Conservation (phyloP, 2,113 vertebrate species). For the Bufo gargarizans region DNA sequence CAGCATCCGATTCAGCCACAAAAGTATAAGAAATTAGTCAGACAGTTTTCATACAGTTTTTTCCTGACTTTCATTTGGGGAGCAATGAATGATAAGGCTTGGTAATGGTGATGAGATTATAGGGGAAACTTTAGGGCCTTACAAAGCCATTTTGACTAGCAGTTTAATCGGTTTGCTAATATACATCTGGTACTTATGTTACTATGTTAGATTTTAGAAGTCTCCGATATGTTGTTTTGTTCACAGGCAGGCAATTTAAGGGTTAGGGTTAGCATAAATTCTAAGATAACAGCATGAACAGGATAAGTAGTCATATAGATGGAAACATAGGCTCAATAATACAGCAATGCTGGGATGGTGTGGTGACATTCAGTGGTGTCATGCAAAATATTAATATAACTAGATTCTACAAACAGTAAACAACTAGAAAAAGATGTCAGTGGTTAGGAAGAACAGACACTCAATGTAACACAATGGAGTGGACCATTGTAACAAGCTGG, state of each 20-base stretch:
- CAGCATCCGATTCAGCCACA: slow-evolving; percentile 35
- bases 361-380: neutral
- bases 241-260: neutral
- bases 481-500: neutral
- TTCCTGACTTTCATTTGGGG: slow-evolving; percentile 45
- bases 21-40: slow-evolving; percentile 47
- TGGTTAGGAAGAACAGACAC: neutral
- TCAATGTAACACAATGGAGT: neutral
- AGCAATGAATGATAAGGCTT: slow-evolving; percentile 11
- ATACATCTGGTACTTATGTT: slow-evolving; percentile 4
- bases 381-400: neutral
- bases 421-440: neutral
- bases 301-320: neutral
- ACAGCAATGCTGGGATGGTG: neutral
- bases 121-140: slow-evolving; percentile 10
- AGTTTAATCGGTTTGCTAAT: slow-evolving; percentile 33
- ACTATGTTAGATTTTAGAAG: neutral
- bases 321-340: neutral
- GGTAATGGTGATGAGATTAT: slow-evolving; percentile 44
- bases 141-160: slow-evolving; percentile 14
- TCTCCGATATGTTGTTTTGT: neutral
- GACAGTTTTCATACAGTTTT: slow-evolving; percentile 38
- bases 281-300: neutral
- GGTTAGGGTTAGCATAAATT: neutral
- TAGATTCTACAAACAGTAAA: neutral